These are phyloP conservation scores for Camponotus floridanus DNA, from an alignment of 1,140 invertebrate species.

Conservation along the genomic window DNA sequence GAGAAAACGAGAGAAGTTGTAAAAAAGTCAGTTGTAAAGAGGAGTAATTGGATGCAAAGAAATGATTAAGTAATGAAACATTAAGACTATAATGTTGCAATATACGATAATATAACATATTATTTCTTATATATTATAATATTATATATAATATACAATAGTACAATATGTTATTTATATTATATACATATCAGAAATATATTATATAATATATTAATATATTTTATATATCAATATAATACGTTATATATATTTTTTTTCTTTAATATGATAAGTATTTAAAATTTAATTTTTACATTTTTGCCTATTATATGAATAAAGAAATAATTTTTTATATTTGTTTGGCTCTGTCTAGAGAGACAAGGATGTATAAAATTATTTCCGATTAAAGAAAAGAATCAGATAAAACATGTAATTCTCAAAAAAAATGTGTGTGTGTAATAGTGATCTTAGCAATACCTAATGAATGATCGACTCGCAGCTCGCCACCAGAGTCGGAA, in stretches of 20 bases:
- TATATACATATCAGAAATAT: too few species aligned
- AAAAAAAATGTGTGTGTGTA: too few species aligned
- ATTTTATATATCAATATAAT: too few species aligned
- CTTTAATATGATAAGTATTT: background rate
- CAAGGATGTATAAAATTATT: too few species aligned
- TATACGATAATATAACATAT: too few species aligned
- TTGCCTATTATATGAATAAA: background rate
- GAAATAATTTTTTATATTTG: constrained; percentile 5
- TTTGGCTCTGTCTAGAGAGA: background rate
- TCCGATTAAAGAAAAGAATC: background rate
- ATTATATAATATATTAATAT: too few species aligned
- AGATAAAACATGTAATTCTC: background rate
- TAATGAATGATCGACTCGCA: constrained; percentile 69
- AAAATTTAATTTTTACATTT: background rate
- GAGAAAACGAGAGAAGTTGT: background rate
- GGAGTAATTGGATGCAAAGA: background rate
- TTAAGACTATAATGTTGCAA: background rate
- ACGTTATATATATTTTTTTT: background rate
- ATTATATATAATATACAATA: too few species aligned
- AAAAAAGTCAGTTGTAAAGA: background rate
- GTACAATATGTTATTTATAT: too few species aligned
- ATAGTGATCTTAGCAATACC: constrained; percentile 30
- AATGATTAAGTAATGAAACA: background rate
- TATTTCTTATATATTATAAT: too few species aligned
- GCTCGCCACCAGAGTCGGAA: constrained; percentile 85